Evolutionary conservation across 2,797 vertebrate genomes (phyloP).

Genomic region (Hozukius guyotensis): DNA sequence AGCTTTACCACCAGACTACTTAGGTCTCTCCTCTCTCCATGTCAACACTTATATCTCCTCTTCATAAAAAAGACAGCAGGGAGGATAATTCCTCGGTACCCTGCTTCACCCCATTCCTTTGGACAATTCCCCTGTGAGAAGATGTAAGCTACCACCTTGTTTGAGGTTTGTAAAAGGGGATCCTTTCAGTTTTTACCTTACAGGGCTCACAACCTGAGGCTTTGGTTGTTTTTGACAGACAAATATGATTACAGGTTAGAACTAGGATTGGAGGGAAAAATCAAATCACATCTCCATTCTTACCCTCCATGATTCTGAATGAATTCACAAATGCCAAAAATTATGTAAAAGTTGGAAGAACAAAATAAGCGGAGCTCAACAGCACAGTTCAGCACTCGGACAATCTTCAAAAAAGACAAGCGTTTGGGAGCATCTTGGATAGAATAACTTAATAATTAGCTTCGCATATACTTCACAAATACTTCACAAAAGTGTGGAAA

Average conservation of each 20-base stretch:
- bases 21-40: constrained; percentile 9
- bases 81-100: constrained; percentile 33
- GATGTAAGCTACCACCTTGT: constrained; percentile 45
- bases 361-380: not conserved
- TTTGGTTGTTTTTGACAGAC: constrained; percentile 47
- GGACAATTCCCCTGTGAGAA: constrained; percentile 49
- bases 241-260: constrained; percentile 32
- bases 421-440: not conserved
- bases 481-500: not conserved
- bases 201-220: constrained; percentile 8
- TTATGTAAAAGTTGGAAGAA: not conserved
- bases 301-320: not conserved
- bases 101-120: constrained; percentile 38
- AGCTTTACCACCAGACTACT: not conserved
- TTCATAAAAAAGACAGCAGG: constrained; percentile 30
- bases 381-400: not conserved
- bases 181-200: constrained; percentile 27
- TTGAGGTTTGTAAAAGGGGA: constrained; percentile 19
- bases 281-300: not conserved
- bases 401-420: not conserved
- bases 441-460: not conserved
- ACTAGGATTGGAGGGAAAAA: not conserved
- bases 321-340: not conserved
- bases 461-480: not conserved
- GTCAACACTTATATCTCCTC: constrained; percentile 28